These are phyloP conservation scores for Ashinkailepas kermadecensis DNA, from an alignment of 2,888 invertebrate genomes.

Conservation along the genomic window DNA sequence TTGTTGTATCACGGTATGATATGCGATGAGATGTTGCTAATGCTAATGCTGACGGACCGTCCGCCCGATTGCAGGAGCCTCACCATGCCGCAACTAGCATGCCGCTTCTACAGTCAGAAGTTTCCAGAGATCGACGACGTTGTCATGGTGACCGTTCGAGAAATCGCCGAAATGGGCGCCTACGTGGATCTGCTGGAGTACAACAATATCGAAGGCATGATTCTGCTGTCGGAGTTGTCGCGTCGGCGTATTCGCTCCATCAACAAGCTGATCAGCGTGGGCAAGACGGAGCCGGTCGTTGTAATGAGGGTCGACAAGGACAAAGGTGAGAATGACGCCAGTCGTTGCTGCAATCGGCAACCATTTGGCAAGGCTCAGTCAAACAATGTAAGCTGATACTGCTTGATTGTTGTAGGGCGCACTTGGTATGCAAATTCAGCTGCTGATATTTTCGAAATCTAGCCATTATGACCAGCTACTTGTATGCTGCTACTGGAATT, in stretches of 20 bases:
- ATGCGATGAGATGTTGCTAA: too few relatives aligned
- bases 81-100: constrained; percentile 61
- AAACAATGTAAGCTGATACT: too few relatives aligned
- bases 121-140: constrained; percentile 99
- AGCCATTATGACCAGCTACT: too few relatives aligned
- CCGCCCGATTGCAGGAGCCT: background rate
- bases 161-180: constrained; percentile 99
- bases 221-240: constrained; percentile 93
- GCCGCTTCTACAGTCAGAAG: constrained; percentile 93
- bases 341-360: too few relatives aligned
- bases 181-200: constrained; percentile 97
- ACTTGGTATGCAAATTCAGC: too few relatives aligned
- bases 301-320: constrained; percentile 84
- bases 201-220: constrained; percentile 99
- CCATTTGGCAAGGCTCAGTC: too few relatives aligned
- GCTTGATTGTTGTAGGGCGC: too few relatives aligned
- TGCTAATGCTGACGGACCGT: too few relatives aligned
- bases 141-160: constrained; percentile 66
- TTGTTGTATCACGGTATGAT: too few relatives aligned
- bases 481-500: too few relatives aligned
- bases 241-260: constrained; percentile 97
- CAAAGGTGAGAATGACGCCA: constrained; percentile 60
- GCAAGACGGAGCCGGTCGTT: constrained; percentile 63
- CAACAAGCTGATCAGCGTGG: constrained; percentile 96
- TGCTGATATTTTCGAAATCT: too few relatives aligned